Evolutionary conservation across 1,140 invertebrate species (phyloP), one percentile per base, ranked within the genome.

Genomic region (Chironomus tepperi): DNA sequence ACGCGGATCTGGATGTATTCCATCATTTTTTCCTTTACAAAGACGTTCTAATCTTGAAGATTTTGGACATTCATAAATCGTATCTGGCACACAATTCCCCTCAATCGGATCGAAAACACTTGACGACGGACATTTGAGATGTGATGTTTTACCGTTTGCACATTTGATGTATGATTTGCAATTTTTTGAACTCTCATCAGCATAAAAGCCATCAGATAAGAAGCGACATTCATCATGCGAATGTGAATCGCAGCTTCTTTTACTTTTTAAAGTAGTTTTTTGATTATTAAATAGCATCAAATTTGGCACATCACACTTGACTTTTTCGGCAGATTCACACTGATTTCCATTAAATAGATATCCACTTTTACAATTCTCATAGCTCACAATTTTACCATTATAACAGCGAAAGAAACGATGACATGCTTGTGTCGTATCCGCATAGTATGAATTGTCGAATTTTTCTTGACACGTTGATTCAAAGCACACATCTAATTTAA

Each of bases 381-480:
- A 78, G 21, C 78, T 79, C 70, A 78, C 75, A 15, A 81, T 57
- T 7, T 75, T 73, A 9, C 81, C 82, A 34, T 79, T 79, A 42
- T 78, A 77, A 74, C 83, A 84, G 8, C 77, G 73, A 70, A 80
- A 80, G 16, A 78, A 79, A 10, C 81, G 76, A 21, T 77, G 75
- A 76, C 83, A 84, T 9, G 76, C 76, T 57, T 80, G 79, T 12
- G 78, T 80, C 67, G 77, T 79, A 75, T 82, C 81, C 10, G 79
- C 77, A 72, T 83, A 34, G 24, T 34, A 81, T 12, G 77, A 73
- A 0, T 82, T 82, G 77, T 84, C 79, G 3, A 79, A 76, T 16
- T 79, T 77, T 19, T 81, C 82, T 15, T 80, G 79, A 75, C 83
- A 84, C 9, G 80, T 77, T 67, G 80, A 80, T 75, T 84, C 83